Percentiles rank a stretch among this genome's conserved stretches.
Conservation (phyloP, 2,113 vertebrate species). For the Pseudolaguvia tuberculata region DNA sequence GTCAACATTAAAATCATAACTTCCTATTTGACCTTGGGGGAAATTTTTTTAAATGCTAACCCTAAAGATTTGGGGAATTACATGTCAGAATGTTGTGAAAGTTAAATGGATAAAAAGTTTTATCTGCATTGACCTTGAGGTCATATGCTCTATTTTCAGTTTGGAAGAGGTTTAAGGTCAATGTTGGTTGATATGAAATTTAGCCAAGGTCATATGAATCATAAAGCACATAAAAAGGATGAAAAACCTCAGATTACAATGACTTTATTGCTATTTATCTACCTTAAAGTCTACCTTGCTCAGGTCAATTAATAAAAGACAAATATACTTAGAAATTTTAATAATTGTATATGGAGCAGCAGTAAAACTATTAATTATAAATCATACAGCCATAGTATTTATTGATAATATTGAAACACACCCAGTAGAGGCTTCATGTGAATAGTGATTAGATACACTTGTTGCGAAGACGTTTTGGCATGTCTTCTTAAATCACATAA, state of each 20-base stretch:
- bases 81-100: neutral
- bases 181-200: neutral
- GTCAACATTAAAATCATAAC: neutral
- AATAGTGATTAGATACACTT: neutral
- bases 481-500: neutral
- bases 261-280: neutral
- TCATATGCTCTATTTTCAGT: too few relatives aligned
- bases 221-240: neutral
- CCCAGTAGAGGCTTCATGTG: neutral
- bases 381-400: neutral
- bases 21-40: neutral
- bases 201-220: slow-evolving; percentile 9
- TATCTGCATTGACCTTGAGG: neutral
- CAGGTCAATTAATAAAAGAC: neutral
- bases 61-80: neutral
- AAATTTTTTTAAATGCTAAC: neutral
- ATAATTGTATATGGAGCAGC: neutral
- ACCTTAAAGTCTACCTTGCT: slow-evolving; percentile 8
- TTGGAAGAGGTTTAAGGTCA: neutral
- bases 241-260: neutral
- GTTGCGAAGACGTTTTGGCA: neutral
- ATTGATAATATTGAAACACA: neutral
- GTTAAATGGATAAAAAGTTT: neutral
- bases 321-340: neutral
- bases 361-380: neutral